Evolutionary conservation across 2,797 vertebrate species (phyloP).

Genomic region (Enteromius trimaculatus): DNA sequence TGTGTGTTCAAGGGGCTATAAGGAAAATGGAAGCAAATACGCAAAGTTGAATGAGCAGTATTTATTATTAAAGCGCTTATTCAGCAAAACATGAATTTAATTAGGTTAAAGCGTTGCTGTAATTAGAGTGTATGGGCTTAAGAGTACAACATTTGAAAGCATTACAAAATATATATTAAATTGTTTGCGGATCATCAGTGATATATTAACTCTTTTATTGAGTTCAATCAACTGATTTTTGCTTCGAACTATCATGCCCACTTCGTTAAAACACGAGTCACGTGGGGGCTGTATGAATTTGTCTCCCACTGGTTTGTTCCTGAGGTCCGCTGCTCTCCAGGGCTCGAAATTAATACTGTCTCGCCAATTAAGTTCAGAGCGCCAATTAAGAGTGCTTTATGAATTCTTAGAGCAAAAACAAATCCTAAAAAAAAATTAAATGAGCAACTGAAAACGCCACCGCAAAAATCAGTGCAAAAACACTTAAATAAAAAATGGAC

Average conservation of each 20-base stretch:
- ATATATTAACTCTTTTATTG: neutral
- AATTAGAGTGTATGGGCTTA: neutral
- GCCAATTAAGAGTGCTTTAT: constrained; percentile 77
- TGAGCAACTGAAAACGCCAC: neutral
- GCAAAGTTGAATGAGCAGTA: neutral
- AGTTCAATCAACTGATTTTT: constrained; percentile 22
- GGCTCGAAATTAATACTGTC: constrained; percentile 66
- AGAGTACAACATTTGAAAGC: neutral
- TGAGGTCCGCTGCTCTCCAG: constrained; percentile 48
- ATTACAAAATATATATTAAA: neutral
- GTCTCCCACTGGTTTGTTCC: constrained; percentile 42
- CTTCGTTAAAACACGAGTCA: constrained; percentile 44
- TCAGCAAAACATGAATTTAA: neutral
- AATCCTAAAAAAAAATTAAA: constrained; percentile 19
- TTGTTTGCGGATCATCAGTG: neutral
- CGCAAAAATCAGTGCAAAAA: neutral
- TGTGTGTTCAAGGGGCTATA: neutral
- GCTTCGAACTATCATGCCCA: neutral
- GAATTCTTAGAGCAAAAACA: constrained; percentile 24
- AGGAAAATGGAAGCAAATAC: neutral
- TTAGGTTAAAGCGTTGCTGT: neutral
- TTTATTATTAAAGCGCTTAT: neutral
- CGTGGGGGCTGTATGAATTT: constrained; percentile 29
- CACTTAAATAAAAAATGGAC: neutral
- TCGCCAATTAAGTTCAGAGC: constrained; percentile 77